Percentiles rank a stretch among this genome's conserved stretches.
Conservation (phyloP, 2,888 invertebrate species). For the Blomia tropicalis region DNA sequence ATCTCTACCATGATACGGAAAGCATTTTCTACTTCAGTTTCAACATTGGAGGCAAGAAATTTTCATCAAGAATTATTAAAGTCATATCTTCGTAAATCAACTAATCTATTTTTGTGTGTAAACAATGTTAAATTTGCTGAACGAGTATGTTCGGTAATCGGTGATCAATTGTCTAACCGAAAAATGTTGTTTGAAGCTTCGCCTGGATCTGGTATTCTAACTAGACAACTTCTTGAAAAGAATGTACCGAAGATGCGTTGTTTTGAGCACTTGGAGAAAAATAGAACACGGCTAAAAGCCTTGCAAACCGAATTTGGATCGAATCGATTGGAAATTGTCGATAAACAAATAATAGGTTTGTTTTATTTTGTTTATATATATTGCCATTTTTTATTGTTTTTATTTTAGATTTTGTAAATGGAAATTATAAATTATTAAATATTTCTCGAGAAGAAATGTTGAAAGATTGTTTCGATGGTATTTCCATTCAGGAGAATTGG, state of each 20-base stretch:
- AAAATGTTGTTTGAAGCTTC: constrained; percentile 10
- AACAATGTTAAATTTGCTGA: constrained; percentile 2
- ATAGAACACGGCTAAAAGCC: not conserved
- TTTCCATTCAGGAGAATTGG: not conserved
- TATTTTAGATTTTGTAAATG: constrained; percentile 9
- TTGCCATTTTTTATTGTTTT: not conserved
- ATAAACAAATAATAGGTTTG: constrained; percentile 9
- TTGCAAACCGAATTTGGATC: not conserved
- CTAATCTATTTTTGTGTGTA: not conserved
- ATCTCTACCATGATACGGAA: not conserved
- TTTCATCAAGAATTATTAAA: constrained; percentile 6
- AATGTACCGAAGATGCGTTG: not conserved
- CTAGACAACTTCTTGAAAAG: not conserved
- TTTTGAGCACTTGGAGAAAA: not conserved
- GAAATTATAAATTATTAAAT: constrained; percentile 8
- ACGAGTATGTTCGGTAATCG: not conserved
- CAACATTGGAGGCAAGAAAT: not conserved
- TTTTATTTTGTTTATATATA: not conserved
- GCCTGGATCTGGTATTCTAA: constrained; percentile 7
- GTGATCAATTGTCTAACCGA: not conserved
- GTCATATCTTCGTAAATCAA: constrained; percentile 4
- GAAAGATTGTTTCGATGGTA: not conserved
- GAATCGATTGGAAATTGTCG: constrained; percentile 4
- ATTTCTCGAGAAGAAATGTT: not conserved
- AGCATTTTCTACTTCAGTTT: not conserved